Evolutionary conservation across 2,113 vertebrate genomes (phyloP).

Genomic region (Xenotilapia longispinis): DNA sequence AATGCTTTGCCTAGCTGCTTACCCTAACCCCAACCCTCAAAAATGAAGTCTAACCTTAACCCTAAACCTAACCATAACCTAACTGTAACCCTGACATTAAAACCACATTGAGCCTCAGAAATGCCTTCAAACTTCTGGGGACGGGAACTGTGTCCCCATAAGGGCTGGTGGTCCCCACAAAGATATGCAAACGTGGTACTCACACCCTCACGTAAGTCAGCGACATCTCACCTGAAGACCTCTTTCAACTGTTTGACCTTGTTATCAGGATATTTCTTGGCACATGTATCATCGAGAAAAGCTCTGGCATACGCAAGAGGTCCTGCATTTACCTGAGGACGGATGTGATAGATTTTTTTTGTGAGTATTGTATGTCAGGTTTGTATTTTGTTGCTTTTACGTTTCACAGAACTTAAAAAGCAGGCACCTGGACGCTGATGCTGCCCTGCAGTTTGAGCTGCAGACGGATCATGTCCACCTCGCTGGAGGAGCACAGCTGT

Average conservation of each 20-base stretch:
- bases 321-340: constrained; percentile 88
- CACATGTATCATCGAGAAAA: constrained; percentile 88
- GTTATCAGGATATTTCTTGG: constrained; percentile 95
- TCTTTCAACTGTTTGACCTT: constrained; percentile 96
- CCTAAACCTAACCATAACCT: not conserved
- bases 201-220: not conserved
- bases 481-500: constrained; percentile 86
- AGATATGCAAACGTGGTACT: not conserved
- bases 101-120: not conserved
- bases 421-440: constrained; percentile 91
- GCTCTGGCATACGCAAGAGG: constrained; percentile 93
- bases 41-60: not conserved
- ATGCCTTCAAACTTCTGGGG: not conserved
- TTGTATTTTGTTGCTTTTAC: not conserved
- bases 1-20: not conserved
- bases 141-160: not conserved
- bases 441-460: constrained; percentile 98
- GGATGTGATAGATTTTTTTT: not conserved
- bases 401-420: not conserved
- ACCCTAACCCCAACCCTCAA: not conserved
- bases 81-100: not conserved
- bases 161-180: not conserved
- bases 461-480: constrained; percentile 97
- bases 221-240: constrained; percentile 85
- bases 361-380: not conserved